phyloP scores from a whole-genome alignment of 2,113 vertebrate species.

The Ancistrus triradiatus region DNA sequence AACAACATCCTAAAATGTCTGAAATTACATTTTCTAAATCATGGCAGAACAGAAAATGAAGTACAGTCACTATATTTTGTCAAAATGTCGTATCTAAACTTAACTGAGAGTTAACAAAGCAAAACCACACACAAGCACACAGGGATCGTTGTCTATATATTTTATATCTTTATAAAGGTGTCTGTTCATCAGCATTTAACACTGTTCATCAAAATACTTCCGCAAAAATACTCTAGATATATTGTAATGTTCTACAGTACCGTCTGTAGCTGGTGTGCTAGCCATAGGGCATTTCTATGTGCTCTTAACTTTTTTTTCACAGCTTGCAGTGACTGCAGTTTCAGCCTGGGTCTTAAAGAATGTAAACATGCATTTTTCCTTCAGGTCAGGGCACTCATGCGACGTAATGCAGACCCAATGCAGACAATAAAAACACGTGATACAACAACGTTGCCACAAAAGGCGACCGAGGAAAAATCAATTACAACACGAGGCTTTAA shows the following conservation, averaged over 20 bases:
- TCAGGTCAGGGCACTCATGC: conserved; percentile 23
- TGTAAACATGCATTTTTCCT: conserved; percentile 33
- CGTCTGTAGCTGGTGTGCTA: background rate
- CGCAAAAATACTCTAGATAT: background rate
- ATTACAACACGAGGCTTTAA: background rate
- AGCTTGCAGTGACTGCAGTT: background rate
- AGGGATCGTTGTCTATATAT: background rate
- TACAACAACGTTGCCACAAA: background rate
- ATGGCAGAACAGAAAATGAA: too few species aligned
- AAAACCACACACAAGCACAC: background rate
- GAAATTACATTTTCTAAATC: too few species aligned
- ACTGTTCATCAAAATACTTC: conserved; percentile 17
- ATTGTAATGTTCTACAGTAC: background rate
- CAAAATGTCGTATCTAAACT: too few species aligned
- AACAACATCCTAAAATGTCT: too few species aligned
- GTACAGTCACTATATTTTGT: too few species aligned
- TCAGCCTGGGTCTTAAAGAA: too few species aligned
- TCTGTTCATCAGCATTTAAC: conserved; percentile 10
- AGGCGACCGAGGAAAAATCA: background rate
- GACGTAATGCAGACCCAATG: background rate
- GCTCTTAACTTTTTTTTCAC: too few species aligned
- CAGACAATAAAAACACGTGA: background rate
- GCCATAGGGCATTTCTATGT: too few species aligned
- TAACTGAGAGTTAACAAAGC: too few species aligned
- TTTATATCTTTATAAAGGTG: conserved; percentile 6